Percentiles rank a stretch among this genome's conserved stretches.
Evolutionary conservation across 1,140 invertebrate genomes (phyloP).

Genomic region (Paraescarpia echinospica): DNA sequence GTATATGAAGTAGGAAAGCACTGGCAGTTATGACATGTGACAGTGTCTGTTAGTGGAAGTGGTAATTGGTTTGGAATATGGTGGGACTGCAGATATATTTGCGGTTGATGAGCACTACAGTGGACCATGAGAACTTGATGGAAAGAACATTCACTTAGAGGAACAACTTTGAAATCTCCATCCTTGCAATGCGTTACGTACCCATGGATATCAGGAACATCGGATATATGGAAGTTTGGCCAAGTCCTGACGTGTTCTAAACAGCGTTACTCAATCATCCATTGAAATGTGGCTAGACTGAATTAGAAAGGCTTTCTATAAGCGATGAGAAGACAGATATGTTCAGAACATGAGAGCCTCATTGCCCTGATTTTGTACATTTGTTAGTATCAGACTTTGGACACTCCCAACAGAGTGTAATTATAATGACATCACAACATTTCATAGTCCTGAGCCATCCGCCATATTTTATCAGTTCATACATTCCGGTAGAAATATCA

Average conservation of each 20-base stretch:
- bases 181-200: too few relatives aligned
- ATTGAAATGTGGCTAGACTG: not conserved
- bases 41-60: not conserved
- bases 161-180: too few relatives aligned
- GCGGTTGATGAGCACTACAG: too few relatives aligned
- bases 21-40: not conserved
- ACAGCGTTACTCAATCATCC: too few relatives aligned
- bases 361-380: not conserved
- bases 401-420: too few relatives aligned
- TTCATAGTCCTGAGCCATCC: not conserved
- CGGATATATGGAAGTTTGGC: too few relatives aligned
- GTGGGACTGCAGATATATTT: not conserved
- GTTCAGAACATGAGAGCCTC: not conserved
- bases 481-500: too few relatives aligned
- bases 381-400: not conserved
- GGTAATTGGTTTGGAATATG: not conserved
- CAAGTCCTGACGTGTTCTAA: too few relatives aligned
- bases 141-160: too few relatives aligned
- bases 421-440: not conserved
- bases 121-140: too few relatives aligned
- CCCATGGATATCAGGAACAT: too few relatives aligned
- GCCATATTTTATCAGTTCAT: not conserved
- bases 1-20: not conserved
- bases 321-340: not conserved
- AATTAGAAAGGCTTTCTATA: not conserved